Base-by-base conservation (phyloP, 2,797 vertebrate genomes). In the Acanthurus lineatus region DNA sequence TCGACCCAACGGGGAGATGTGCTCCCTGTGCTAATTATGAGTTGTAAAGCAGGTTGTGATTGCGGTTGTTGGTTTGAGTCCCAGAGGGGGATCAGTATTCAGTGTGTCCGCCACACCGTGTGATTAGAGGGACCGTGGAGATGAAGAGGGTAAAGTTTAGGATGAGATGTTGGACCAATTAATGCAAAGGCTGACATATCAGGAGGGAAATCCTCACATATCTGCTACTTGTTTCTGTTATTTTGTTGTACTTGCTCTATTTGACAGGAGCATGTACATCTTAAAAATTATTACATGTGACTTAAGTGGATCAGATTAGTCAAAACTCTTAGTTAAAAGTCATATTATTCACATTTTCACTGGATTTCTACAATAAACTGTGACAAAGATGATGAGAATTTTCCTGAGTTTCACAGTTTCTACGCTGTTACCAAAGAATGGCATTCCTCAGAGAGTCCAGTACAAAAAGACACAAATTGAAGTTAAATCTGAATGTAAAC, bases 11-110 rank as follows among this genome's bases (percentile, higher is more conserved):
- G 71, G 91, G 91, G 92, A 90, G 64, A 76, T 70, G 81, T 58
- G 85, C 67, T 90, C 90, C 88, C 86, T 1, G 73, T 69, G 84
- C 89, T 93, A 91, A 94, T 94, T 94, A 94, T 84, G 84, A 94
- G 83, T 75, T 89, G 88, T 85, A 86, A 90, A 90, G 88, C 88
- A 74, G 88, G 75, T 76, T 81, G 86, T 82, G 90, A 92, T 91
- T 93, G 90, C 12, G 86, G 91, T 92, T 83, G 89, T 73, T 85
- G 87, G 90, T 93, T 91, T 89, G 90, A 60, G 56, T 93, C 93
- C 93, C 93, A 79, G 64, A 91, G 91, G 93, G 78, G 83, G 77
- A 89, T 80, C 89, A 86, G 88, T 82, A 85, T 92, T 91, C 89
- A 91, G 82, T 59, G 79, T 86, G 82, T 86, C 86, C 85, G 82